phyloP scores from a whole-genome alignment of 2,888 invertebrate genomes.

The Beris chalybata region DNA sequence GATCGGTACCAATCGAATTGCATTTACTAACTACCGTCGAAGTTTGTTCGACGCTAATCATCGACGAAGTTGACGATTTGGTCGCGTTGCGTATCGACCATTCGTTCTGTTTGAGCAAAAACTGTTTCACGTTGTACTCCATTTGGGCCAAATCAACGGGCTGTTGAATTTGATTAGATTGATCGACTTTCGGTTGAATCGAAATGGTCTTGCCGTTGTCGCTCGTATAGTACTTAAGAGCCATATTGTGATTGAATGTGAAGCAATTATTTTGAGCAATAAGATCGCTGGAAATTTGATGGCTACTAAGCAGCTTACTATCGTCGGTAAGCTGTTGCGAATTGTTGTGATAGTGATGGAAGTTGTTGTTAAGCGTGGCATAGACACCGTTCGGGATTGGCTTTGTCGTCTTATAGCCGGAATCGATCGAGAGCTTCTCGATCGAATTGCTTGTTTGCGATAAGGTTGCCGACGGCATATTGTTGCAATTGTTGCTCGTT shows the following conservation, averaged over 20 bases:
- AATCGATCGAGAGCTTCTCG: conserved; percentile 16
- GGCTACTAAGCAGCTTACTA: conserved; percentile 14
- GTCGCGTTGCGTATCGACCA: conserved; percentile 53
- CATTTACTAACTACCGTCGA: conserved; percentile 3
- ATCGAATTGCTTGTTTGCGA: conserved; percentile 10
- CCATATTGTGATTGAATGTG: background rate
- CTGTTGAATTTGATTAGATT: conserved; percentile 51
- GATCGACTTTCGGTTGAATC: conserved; percentile 33
- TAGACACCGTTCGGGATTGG: conserved; percentile 4
- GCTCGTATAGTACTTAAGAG: background rate
- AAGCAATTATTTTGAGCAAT: conserved; percentile 34
- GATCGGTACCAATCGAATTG: conserved; percentile 1
- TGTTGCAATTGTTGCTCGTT: conserved; percentile 5
- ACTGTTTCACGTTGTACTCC: conserved; percentile 78
- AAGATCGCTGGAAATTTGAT: conserved; percentile 13
- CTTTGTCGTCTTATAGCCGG: background rate
- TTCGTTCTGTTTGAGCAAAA: conserved; percentile 63
- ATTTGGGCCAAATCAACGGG: conserved; percentile 69
- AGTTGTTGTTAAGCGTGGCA: conserved; percentile 17
- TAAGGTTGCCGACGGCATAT: background rate
- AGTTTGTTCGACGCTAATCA: background rate
- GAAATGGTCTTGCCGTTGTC: background rate
- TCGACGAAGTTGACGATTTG: conserved; percentile 7
- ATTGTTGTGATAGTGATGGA: conserved; percentile 19
- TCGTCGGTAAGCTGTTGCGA: conserved; percentile 32